Conservation (phyloP, 2,113 vertebrate species). For the Pluvianellus socialis region DNA sequence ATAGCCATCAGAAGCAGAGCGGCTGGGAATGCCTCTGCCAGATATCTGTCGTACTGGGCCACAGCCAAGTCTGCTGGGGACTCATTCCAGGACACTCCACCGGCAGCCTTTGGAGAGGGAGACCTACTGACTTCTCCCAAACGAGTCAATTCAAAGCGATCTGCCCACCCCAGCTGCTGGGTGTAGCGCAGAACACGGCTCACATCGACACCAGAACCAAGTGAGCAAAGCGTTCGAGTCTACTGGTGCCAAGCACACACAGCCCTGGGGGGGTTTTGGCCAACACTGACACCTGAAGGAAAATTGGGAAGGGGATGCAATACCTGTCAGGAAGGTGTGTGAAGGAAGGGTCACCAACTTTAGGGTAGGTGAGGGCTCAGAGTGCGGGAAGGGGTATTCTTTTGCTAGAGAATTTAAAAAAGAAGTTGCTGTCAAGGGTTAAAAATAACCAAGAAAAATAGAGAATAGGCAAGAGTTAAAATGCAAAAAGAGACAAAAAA, state of each 20-base stretch:
- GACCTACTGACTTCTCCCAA: not conserved
- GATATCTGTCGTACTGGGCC: not conserved
- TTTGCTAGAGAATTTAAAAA: conserved; percentile 64
- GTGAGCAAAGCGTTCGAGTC: not conserved
- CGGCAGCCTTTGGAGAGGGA: not conserved
- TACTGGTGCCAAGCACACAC: not conserved
- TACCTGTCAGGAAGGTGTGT: conserved; percentile 58
- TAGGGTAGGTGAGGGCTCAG: conserved; percentile 64
- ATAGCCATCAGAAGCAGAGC: not conserved
- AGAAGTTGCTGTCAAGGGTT: conserved; percentile 65
- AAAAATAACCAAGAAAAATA: conserved; percentile 49
- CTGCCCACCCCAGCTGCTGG: not conserved
- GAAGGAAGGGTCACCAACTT: conserved; percentile 63
- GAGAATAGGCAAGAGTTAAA: conserved; percentile 49
- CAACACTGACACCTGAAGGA: conserved; percentile 4
- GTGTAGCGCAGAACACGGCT: not conserved
- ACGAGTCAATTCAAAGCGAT: not conserved
- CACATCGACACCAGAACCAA: not conserved
- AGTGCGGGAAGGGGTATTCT: conserved; percentile 45
- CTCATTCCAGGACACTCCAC: not conserved
- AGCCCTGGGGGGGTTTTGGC: not conserved
- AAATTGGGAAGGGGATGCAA: conserved; percentile 40
- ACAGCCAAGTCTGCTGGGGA: conserved; percentile 7
- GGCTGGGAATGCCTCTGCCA: conserved; percentile 8
- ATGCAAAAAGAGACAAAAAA: not conserved